These are phyloP conservation scores for Mionectes olivaceus DNA, from an alignment of 2,797 vertebrate species.

Conservation along the genomic window DNA sequence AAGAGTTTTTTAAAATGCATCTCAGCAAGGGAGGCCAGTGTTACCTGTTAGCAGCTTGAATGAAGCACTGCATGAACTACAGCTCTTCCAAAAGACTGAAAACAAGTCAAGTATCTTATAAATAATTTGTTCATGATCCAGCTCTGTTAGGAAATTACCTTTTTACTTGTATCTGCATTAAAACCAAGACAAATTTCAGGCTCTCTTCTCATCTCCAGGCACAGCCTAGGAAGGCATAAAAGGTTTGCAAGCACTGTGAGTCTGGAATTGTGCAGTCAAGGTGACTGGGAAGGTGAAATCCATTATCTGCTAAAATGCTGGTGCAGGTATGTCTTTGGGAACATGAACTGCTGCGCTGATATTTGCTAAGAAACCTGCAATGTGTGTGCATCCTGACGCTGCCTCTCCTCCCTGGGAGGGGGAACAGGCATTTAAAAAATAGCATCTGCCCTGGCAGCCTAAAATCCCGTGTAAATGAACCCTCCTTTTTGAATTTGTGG, in stretches of 20 bases:
- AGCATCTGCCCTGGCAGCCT: not conserved
- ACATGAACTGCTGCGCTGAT: not conserved
- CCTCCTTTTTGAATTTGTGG: not conserved
- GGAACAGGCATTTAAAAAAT: not conserved
- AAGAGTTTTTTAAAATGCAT: not conserved
- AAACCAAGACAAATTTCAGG: not conserved
- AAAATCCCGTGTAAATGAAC: not conserved
- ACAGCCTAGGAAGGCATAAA: not conserved
- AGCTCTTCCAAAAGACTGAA: slow-evolving; percentile 34
- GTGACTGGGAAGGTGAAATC: slow-evolving; percentile 32
- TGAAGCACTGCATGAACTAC: not conserved
- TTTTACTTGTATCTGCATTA: not conserved
- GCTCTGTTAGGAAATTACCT: not conserved
- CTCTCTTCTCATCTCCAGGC: not conserved
- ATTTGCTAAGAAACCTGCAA: not conserved
- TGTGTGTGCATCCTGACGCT: not conserved
- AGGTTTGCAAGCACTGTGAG: not conserved
- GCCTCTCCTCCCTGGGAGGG: not conserved
- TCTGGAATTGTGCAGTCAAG: not conserved
- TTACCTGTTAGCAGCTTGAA: slow-evolving; percentile 62
- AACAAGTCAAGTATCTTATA: slow-evolving; percentile 6
- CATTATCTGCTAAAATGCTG: not conserved
- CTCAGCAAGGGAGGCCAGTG: slow-evolving; percentile 50
- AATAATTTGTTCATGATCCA: slow-evolving; percentile 21
- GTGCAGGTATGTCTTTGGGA: not conserved